Evolutionary conservation across 2,113 vertebrate genomes (phyloP).

Genomic region (Pterocles burchelli): DNA sequence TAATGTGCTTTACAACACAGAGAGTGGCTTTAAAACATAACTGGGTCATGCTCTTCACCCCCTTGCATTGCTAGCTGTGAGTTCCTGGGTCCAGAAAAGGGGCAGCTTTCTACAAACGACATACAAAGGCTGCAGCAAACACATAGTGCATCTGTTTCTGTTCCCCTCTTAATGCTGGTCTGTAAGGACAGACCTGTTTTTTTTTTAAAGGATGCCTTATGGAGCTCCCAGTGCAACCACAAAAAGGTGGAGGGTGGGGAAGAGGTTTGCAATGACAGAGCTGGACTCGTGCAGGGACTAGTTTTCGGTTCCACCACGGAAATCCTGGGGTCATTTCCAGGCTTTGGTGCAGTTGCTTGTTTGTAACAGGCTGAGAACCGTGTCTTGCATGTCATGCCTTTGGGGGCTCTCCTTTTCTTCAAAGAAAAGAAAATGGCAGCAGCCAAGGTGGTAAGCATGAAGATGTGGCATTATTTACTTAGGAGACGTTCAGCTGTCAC

Average conservation of each 20-base stretch:
- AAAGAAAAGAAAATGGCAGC: neutral
- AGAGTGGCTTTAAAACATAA: neutral
- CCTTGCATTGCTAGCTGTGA: neutral
- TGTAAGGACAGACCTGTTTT: neutral
- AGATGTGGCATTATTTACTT: neutral
- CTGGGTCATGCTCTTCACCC: neutral
- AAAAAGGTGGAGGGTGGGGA: neutral
- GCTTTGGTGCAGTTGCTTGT: neutral
- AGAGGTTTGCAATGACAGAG: neutral
- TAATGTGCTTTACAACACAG: neutral
- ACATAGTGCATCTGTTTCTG: accelerated
- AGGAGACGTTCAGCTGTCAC: neutral
- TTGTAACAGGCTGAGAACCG: neutral
- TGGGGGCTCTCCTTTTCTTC: neutral
- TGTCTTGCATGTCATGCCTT: neutral
- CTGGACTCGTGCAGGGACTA: accelerated
- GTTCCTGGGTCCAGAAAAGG: neutral
- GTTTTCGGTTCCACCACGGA: neutral
- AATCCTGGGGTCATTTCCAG: neutral
- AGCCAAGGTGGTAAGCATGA: neutral
- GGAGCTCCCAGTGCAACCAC: neutral
- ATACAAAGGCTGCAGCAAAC: neutral
- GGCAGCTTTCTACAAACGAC: accelerated
- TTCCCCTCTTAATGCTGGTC: accelerated
- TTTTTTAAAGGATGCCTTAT: neutral